Percentiles rank a stretch among this genome's conserved stretches.
Evolutionary conservation across 2,888 invertebrate species (phyloP).

Genomic region (Heliconius ethilla): DNA sequence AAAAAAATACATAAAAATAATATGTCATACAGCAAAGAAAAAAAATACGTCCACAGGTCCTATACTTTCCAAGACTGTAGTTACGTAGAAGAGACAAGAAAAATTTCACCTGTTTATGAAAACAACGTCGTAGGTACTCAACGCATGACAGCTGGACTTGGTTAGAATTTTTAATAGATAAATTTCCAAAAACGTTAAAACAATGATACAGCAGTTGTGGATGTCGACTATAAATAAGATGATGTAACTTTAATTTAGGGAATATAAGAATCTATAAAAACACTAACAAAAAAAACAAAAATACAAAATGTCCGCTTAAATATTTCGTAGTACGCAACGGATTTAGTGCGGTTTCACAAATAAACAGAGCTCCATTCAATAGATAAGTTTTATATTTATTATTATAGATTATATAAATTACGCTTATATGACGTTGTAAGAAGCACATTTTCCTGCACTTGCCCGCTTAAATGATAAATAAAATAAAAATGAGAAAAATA

Average conservation of each 20-base stretch:
- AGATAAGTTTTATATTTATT: not conserved
- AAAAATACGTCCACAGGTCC: no score
- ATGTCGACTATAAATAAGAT: not conserved
- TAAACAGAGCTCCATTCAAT: not conserved
- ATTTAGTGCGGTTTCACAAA: no score
- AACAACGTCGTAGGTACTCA: conserved; percentile 21
- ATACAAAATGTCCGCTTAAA: no score
- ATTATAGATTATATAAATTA: no score
- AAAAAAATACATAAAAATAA: not conserved
- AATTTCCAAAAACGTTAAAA: not conserved
- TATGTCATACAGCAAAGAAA: not conserved
- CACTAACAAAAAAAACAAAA: no score
- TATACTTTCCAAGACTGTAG: not conserved
- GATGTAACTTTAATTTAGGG: not conserved
- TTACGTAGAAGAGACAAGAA: not conserved
- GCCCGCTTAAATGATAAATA: not conserved
- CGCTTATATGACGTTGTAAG: no score
- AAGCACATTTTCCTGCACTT: not conserved
- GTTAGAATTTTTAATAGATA: conserved; percentile 30
- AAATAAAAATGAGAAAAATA: no score
- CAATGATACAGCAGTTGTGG: not conserved
- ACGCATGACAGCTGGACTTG: conserved; percentile 6
- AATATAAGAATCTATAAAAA: not conserved
- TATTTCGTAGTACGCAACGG: no score
- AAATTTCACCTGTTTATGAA: conserved; percentile 55